Base-by-base conservation (phyloP, 2,113 vertebrate species). In the Phaetusa simplex region DNA sequence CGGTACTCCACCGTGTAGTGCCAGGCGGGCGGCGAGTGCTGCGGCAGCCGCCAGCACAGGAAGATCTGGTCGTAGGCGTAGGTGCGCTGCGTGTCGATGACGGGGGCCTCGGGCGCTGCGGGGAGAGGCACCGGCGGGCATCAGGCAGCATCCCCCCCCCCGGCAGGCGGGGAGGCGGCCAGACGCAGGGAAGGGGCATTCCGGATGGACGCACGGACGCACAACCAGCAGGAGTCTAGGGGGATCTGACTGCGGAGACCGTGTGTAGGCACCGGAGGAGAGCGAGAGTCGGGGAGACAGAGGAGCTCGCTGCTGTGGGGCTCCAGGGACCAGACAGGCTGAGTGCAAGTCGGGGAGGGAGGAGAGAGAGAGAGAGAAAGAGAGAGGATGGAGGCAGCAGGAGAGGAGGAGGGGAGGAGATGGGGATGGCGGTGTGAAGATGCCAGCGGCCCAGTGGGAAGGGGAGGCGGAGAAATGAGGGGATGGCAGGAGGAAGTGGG, bases 11-110 rank as follows among this genome's bases (percentile, higher is more conserved):
- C 98, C 0, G 99, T 99, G 97, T 99, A 99, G 96, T 99, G 99
- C 99, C 99, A 99, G 76, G 99, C 99, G 0, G 99, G 98, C 1
- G 99, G 99, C 0, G 99, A 99, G 97, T 99, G 99, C 69, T 99
- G 99, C 36, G 99, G 99, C 80, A 99, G 98, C 58, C 99, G 98
- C 99, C 99, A 99, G 97, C 99, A 99, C 89, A 99, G 95, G 95
- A 99, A 99, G 93, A 99, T 99, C 98, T 99, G 99, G 96, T 99
- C 99, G 8, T 99, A 99, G 71, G 99, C 99, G 53, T 99, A 98
- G 30, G 99, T 99, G 96, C 99, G 99, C 97, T 99, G 99, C 14
- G 99, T 99, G 98, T 99, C 99, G 5, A 99, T 99, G 89, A 99
- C 99, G 0, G 99, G 99, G 40, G 99, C 99, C 90, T 99, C 97